These are phyloP conservation scores for Musca vetustissima DNA, from an alignment of 1,140 invertebrate species.

Conservation along the genomic window DNA sequence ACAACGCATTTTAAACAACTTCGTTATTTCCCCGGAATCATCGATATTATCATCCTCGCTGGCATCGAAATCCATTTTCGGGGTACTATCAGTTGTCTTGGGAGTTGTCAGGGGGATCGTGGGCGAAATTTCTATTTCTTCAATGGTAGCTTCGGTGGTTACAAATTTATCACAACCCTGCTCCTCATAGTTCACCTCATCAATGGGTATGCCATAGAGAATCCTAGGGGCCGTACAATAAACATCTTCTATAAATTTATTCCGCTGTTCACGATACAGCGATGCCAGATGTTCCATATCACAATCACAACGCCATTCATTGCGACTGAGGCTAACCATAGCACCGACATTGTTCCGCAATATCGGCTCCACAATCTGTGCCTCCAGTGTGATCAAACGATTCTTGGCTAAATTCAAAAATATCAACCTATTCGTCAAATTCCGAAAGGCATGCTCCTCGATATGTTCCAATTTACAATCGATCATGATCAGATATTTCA, in stretches of 20 bases:
- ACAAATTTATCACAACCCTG: not conserved
- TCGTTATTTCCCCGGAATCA: not conserved
- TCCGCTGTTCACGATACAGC: constrained; percentile 28
- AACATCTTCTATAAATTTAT: constrained; percentile 31
- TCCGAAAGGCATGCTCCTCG: constrained; percentile 32
- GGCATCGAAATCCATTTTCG: not conserved
- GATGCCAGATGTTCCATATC: constrained; percentile 26
- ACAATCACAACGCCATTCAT: constrained; percentile 39
- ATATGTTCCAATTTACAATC: constrained; percentile 33
- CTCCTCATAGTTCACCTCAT: constrained; percentile 27
- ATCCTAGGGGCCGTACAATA: constrained; percentile 34
- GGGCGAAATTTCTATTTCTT: not conserved
- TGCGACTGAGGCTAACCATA: constrained; percentile 32
- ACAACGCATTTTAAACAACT: constrained; percentile 23
- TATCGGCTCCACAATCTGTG: constrained; percentile 3
- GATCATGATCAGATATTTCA: constrained; percentile 32
- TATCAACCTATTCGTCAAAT: constrained; percentile 28
- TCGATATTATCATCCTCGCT: not conserved
- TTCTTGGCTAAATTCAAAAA: constrained; percentile 36
- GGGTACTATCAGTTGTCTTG: not conserved
- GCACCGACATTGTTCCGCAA: not conserved
- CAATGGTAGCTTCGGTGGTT: not conserved
- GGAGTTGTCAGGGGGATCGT: not conserved
- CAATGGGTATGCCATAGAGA: constrained; percentile 32
- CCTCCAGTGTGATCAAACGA: constrained; percentile 31